Conservation (phyloP, 2,888 invertebrate species). For the Parnassius mnemosyne region DNA sequence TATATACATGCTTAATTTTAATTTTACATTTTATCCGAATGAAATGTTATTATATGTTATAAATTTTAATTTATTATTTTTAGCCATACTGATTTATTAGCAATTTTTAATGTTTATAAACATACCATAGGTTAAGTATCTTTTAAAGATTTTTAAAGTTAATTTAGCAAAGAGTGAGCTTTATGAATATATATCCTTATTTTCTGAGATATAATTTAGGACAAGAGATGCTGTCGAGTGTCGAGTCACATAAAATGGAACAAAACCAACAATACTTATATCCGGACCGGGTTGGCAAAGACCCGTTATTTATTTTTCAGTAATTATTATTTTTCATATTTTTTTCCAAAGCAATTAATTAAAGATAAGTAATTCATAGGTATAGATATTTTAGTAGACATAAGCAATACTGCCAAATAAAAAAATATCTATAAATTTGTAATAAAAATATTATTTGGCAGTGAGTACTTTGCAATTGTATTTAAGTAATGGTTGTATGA, state of each 20-base stretch:
- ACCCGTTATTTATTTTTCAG: constrained; percentile 50
- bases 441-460: constrained; percentile 52
- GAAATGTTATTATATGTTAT: constrained; percentile 53
- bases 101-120: constrained; percentile 78
- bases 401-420: constrained; percentile 68
- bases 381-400: constrained; percentile 59
- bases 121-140: constrained; percentile 79
- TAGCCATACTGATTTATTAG: constrained; percentile 61
- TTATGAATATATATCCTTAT: constrained; percentile 67
- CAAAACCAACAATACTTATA: constrained; percentile 70
- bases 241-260: constrained; percentile 54
- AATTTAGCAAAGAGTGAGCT: constrained; percentile 77
- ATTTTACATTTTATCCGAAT: constrained; percentile 40
- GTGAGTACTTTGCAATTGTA: constrained; percentile 43
- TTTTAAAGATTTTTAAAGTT: constrained; percentile 73
- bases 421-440: constrained; percentile 45
- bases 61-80: constrained; percentile 56
- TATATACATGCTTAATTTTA: constrained; percentile 53
- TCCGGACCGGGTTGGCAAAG: constrained; percentile 52
- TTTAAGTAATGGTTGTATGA: constrained; percentile 41
- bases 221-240: constrained; percentile 56
- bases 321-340: constrained; percentile 53
- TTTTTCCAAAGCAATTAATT: constrained; percentile 76
- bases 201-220: constrained; percentile 50
- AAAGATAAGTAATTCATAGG: constrained; percentile 58